phyloP scores from a whole-genome alignment of 1,140 invertebrate species.

The Drosophila fuyamai region DNA sequence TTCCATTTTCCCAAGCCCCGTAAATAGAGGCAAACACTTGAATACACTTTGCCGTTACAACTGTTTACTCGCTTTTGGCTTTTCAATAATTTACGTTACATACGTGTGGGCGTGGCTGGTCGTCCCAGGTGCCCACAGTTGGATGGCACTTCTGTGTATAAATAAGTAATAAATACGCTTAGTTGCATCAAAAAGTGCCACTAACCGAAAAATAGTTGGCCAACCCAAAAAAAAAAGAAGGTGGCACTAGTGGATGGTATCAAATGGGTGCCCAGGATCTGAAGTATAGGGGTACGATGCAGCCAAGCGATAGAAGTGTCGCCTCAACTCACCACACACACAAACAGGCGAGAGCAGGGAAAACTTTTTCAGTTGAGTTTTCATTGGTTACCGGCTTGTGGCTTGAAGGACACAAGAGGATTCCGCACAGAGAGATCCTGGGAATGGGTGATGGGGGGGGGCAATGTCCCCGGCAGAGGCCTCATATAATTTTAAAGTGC shows the following conservation, averaged over 20 bases:
- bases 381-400: conserved; percentile 81
- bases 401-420: conserved; percentile 67
- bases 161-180: conserved; percentile 83
- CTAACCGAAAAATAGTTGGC: conserved; percentile 76
- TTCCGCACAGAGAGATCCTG: conserved; percentile 23
- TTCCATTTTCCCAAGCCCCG: conserved; percentile 7
- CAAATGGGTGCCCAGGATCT: conserved; percentile 49
- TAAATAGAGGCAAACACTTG: conserved; percentile 36
- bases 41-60: conserved; percentile 55
- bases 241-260: conserved; percentile 42
- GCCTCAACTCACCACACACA: conserved; percentile 40
- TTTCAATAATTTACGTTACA: conserved; percentile 69
- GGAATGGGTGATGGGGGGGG: not conserved
- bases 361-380: conserved; percentile 78
- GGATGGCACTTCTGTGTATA: conserved; percentile 68
- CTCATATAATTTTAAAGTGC: conserved; percentile 84
- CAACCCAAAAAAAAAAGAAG: conserved; percentile 47
- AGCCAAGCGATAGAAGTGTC: conserved; percentile 56
- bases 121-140: conserved; percentile 35
- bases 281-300: conserved; percentile 18
- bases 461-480: conserved; percentile 42
- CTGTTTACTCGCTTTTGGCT: conserved; percentile 53
- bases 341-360: conserved; percentile 36
- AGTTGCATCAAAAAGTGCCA: conserved; percentile 79
- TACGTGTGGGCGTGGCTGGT: conserved; percentile 38